Evolutionary conservation across 1,140 invertebrate genomes (phyloP), one percentile per base, ranked within the genome.

Genomic region (Gonatopus flavifemur): DNA sequence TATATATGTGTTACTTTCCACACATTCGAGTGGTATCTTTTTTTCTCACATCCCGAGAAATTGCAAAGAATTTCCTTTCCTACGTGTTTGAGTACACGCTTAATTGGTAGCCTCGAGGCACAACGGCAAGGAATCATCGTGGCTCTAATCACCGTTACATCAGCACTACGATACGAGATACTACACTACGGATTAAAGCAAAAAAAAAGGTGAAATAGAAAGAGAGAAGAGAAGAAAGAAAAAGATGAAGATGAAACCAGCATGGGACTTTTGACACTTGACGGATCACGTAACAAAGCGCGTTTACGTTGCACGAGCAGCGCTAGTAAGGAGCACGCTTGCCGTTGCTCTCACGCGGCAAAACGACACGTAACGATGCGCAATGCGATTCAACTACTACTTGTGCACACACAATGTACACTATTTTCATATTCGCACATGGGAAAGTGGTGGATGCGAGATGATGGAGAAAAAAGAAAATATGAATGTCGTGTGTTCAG

Each of bases 321-420:
- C n/a, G n/a, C n/a, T n/a, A n/a, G n/a, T n/a, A n/a, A n/a, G n/a
- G 42, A 59, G 36, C 44, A 32, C 44, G 39, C 48, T 36, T 49
- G 49, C 51, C 55, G 60, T 57, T 54, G 56, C 63, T 64, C 62
- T 59, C 56, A 63, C 44, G 53, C 57, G 41, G 52, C 61, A 64
- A 63, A 52, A 59, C 46, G 54, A 66, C 54, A 66, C 59, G 49
- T 57, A 49, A 54, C 52, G 57, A 47, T 21, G 49, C 45, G 40
- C 44, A 41, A 42, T 46, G 35, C 40, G 25, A 40, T 38, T 37
- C 33, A 18, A 35, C 4, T 19, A 36, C 22, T 13, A 7, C 6
- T 9, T 6, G 13, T 15, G 25, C 4, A n/a, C n/a, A n/a, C n/a
- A n/a, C n/a, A n/a, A n/a, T n/a, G n/a, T n/a, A n/a, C n/a, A n/a